Evolutionary conservation across 2,113 vertebrate genomes (phyloP), one percentile per base, ranked within the genome.

Genomic region (Puma concolor): DNA sequence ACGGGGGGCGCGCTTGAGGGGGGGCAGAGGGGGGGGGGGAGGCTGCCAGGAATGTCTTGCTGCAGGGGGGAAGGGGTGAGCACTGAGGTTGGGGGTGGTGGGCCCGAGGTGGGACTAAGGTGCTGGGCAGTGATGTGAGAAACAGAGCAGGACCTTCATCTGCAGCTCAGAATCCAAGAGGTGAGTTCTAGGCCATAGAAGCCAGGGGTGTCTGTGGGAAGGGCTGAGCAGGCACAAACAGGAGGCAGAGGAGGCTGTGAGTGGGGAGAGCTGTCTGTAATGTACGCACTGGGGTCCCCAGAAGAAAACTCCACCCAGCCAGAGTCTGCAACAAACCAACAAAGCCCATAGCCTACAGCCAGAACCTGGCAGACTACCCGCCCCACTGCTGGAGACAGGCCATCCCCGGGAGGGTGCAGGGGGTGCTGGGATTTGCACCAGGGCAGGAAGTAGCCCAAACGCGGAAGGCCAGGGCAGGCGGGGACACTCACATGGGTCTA

Each of bases 1-100:
- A 7, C 4, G 1, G 72, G 72, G 21, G 5, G 36, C 0, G 7
- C n/a, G n/a, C n/a, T n/a, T n/a, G n/a, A n/a, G 1, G 72, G 72
- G 72, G 21, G 5, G 36, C 0, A 1, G 44, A 29, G 66, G 11
- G 31, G 1, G 1, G 16, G 44, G 57, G 71, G 14, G 31, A 13
- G 6, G 36, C 21, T 41, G 10, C 23, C 27, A 38, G 71, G n/a
- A n/a, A n/a, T n/a, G n/a, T 9, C 44, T 44, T 44, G 44, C 44
- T 9, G 7, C 44, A 44, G 36, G 66, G 66, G 11, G 31, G 1
- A 19, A 2, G 25, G 44, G 57, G 52, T 23, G 31, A 19, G 6
- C 9, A 0, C 23, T 12, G 29, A 13, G 31, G 0, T 0, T 3
- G 69, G 50, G 10, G 7, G 52, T n/a, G 38, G 88, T 4, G 3